A percentile compares a stretch with the other conserved stretches of the same genome.
Conservation (phyloP, 2,888 invertebrate genomes). For the Abrostola tripartita region DNA sequence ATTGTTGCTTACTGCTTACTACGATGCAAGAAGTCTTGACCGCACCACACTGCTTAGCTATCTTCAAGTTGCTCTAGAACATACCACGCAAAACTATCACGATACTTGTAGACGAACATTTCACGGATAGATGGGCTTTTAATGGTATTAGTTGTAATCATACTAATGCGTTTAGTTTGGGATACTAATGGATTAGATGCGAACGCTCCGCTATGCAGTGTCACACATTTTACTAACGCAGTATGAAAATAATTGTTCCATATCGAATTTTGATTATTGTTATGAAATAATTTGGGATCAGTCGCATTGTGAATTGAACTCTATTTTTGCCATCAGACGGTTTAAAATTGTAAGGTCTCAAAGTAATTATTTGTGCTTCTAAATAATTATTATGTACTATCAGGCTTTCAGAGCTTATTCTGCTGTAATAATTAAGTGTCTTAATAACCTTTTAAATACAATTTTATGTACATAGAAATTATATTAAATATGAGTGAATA, state of each 20-base stretch:
- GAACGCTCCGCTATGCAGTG: slow-evolving; percentile 47
- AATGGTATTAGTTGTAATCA: slow-evolving; percentile 76
- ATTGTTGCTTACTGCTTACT: no score
- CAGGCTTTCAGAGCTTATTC: neutral
- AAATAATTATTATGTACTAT: neutral
- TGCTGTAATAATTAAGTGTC: neutral
- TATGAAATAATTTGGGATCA: neutral
- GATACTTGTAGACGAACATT: slow-evolving; percentile 59
- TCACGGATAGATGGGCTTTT: slow-evolving; percentile 73
- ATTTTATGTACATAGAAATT: neutral
- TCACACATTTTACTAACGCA: slow-evolving; percentile 43
- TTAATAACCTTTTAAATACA: neutral
- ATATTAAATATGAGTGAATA: no score
- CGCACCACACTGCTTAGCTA: neutral
- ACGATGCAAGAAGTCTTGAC: neutral
- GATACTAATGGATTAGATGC: slow-evolving; percentile 69
- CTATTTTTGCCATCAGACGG: neutral
- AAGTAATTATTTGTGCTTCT: neutral
- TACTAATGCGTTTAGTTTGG: slow-evolving; percentile 75
- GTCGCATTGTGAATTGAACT: slow-evolving; percentile 4
- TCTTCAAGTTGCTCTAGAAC: slow-evolving; percentile 13
- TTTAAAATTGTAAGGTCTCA: neutral
- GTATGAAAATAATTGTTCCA: slow-evolving; percentile 44
- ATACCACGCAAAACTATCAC: slow-evolving; percentile 50
- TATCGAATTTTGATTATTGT: slow-evolving; percentile 35